Conservation (phyloP, 2,888 invertebrate genomes). For the Patella ulyssiponensis region DNA sequence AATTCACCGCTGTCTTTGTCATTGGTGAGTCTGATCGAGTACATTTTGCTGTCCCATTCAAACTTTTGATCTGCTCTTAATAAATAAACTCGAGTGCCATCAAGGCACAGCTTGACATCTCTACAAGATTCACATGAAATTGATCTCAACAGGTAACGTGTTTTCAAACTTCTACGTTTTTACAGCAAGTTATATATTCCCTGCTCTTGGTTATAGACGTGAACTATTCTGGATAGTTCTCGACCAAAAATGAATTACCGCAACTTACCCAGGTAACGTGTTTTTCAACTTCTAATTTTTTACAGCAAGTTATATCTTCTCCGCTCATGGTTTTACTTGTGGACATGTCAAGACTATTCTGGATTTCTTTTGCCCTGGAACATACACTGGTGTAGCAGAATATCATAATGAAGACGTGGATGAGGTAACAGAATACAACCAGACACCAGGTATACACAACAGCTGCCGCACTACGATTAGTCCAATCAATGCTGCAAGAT, state of each 20-base stretch:
- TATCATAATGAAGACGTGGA: constrained; percentile 31
- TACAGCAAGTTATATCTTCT: constrained; percentile 12
- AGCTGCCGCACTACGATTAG: constrained; percentile 8
- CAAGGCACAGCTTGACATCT: no score
- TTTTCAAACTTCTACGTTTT: no score
- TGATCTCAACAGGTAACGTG: no score
- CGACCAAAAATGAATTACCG: neutral
- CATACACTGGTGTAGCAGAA: constrained; percentile 33
- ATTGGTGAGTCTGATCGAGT: no score
- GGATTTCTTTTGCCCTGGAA: constrained; percentile 8
- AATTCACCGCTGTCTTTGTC: no score
- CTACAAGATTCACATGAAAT: no score
- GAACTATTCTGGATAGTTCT: no score
- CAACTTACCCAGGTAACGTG: constrained; percentile 27
- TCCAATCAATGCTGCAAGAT: constrained; percentile 42
- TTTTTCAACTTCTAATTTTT: constrained; percentile 17
- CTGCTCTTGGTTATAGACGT: no score
- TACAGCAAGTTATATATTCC: no score
- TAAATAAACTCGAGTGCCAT: no score
- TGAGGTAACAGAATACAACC: constrained; percentile 30
- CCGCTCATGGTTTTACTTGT: neutral
- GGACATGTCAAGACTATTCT: constrained; percentile 13
- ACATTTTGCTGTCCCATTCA: no score
- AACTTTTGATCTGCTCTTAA: no score
- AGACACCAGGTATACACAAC: constrained; percentile 30